Percentiles rank a stretch among this genome's conserved stretches.
These are phyloP conservation scores for Tiliqua scincoides DNA, from an alignment of 2,113 vertebrate species.

Conservation along the genomic window DNA sequence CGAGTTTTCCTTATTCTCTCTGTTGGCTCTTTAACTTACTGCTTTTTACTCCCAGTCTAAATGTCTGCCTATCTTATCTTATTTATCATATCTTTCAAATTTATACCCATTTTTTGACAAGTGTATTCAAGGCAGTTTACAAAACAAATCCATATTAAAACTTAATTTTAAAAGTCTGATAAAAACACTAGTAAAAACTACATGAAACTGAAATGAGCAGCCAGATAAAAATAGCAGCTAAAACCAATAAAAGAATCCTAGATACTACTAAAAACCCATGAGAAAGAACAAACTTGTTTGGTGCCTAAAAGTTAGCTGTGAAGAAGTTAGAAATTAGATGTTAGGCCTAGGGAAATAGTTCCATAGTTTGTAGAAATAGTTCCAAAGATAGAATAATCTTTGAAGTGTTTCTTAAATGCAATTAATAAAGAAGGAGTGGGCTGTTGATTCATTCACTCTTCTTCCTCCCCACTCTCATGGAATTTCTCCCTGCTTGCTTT, in stretches of 20 bases:
- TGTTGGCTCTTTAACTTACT: too few species aligned
- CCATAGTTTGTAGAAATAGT: background rate
- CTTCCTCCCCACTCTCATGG: background rate
- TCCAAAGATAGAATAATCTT: background rate
- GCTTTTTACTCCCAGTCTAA: too few species aligned
- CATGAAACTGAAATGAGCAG: background rate
- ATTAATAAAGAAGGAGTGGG: background rate
- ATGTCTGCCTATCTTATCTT: too few species aligned
- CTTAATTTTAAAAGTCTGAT: background rate
- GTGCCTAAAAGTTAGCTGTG: too few species aligned
- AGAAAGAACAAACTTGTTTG: too few species aligned
- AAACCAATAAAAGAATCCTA: background rate
- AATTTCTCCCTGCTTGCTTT: background rate
- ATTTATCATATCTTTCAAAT: too few species aligned
- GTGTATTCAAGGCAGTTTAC: too few species aligned
- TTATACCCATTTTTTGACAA: too few species aligned
- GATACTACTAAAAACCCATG: background rate
- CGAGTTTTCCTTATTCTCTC: too few species aligned
- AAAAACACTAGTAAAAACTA: too few species aligned
- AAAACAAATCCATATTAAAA: background rate
- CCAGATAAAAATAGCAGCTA: background rate
- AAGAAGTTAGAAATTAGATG: too few species aligned
- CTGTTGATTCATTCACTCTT: background rate
- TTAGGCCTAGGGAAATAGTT: background rate
- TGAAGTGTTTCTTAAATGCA: background rate